These are phyloP conservation scores for Slavum lentiscoides DNA, from an alignment of 2,888 invertebrate genomes.

Conservation along the genomic window DNA sequence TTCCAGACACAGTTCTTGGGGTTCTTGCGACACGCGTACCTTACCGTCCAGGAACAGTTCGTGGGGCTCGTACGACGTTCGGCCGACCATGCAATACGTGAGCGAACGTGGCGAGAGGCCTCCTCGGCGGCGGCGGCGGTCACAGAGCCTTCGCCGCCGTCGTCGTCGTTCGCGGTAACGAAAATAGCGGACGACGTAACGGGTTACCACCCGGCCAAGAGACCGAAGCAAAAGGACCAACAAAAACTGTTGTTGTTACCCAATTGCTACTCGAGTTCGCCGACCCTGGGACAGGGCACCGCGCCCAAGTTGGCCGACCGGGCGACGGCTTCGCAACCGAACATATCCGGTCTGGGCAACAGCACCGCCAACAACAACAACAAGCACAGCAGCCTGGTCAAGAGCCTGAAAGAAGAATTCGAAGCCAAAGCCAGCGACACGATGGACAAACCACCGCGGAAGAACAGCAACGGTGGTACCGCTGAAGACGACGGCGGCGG, in stretches of 20 bases:
- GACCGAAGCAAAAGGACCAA: slow-evolving; percentile 22
- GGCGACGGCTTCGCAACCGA: slow-evolving; percentile 39
- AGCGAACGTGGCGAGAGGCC: slow-evolving; percentile 57
- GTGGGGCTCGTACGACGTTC: slow-evolving; percentile 73
- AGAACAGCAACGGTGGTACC: neutral
- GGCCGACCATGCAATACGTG: slow-evolving; percentile 58
- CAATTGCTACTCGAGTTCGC: slow-evolving; percentile 39
- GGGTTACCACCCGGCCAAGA: slow-evolving; percentile 7
- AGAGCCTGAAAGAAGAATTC: slow-evolving; percentile 84
- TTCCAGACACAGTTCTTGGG: slow-evolving; percentile 78
- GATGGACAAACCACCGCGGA: slow-evolving; percentile 6
- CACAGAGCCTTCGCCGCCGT: neutral
- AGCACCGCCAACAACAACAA: slow-evolving; percentile 61
- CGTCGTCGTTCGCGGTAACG: neutral
- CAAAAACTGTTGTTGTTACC: slow-evolving; percentile 28
- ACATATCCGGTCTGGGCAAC: slow-evolving; percentile 56
- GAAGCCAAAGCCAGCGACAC: slow-evolving; percentile 70
- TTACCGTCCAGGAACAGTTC: slow-evolving; percentile 72
- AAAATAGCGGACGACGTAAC: slow-evolving; percentile 1
- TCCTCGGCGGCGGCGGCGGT: neutral
- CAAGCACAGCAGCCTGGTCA: slow-evolving; percentile 70
- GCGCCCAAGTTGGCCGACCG: slow-evolving; percentile 17
- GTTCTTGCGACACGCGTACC: slow-evolving; percentile 71
- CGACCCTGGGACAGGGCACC: slow-evolving; percentile 18
- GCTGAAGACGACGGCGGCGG: neutral